phyloP scores from a whole-genome alignment of 2,888 invertebrate species.

The Rhyacophila evoluta region DNA sequence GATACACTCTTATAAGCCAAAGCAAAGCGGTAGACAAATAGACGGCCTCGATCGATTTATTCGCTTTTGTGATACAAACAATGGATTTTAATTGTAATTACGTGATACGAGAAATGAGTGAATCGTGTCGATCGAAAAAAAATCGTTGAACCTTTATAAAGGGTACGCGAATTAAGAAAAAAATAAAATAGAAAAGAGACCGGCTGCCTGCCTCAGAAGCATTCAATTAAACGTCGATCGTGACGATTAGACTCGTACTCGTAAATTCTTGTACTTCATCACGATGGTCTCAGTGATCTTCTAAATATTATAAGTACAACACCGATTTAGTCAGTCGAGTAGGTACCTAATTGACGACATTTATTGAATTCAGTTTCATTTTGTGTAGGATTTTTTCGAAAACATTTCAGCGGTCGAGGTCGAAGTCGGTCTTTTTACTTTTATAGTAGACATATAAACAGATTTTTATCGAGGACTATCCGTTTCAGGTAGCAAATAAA shows the following conservation, averaged over 20 bases:
- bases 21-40: not conserved
- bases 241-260: too few relatives aligned
- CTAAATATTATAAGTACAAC: not conserved
- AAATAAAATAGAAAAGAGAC: not conserved
- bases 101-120: not conserved
- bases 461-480: too few relatives aligned
- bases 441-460: too few relatives aligned
- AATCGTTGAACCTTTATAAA: not conserved
- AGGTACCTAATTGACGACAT: too few relatives aligned
- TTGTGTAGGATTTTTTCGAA: too few relatives aligned
- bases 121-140: not conserved
- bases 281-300: not conserved
- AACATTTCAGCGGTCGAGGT: too few relatives aligned
- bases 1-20: too few relatives aligned
- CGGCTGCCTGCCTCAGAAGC: not conserved
- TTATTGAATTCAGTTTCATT: too few relatives aligned
- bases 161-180: not conserved
- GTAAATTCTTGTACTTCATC: not conserved
- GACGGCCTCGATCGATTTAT: not conserved
- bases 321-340: too few relatives aligned
- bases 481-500: too few relatives aligned
- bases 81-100: not conserved
- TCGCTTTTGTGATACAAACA: not conserved
- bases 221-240: not conserved
- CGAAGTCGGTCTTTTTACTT: too few relatives aligned